Evolutionary conservation across 2,797 vertebrate species (phyloP), one percentile per base, ranked within the genome.

Genomic region (Cossypha heuglini): DNA sequence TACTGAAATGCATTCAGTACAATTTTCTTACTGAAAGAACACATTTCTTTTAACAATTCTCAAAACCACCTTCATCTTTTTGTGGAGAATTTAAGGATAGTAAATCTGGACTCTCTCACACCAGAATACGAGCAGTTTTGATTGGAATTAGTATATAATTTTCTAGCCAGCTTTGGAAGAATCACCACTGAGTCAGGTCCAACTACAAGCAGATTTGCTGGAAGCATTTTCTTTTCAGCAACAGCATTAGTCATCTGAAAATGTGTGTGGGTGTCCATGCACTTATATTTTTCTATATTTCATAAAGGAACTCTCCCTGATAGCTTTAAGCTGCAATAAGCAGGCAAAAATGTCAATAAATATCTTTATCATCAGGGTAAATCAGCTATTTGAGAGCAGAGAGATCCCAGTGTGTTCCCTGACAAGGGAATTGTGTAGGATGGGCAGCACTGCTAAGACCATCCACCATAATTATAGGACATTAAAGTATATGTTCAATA

Each of bases 161-260:
- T 83, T 77, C 77, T 64, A 69, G 71, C 29, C 38, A 91, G 45
- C 28, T 88, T 87, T 73, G 52, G 59, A 90, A 71, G 42, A 84
- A 77, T 43, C 67, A 74, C 45, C 52, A 73, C 11, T 61, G 59
- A 75, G 9, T 68, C 17, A 59, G 31, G 37, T 81, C 75, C 81
- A 86, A 69, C 40, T 83, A 57, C n/a, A 89, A 71, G 55, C n/a
- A 87, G 28, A 84, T 82, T 85, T 82, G 33, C 51, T 88, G 87
- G 82, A 96, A 83, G 26, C 25, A 35, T 66, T 91, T 96, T 61
- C 62, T 61, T 86, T 73, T 76, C 73, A 78, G 54, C 54, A 93
- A 69, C 42, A 90, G 33, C 8, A 72, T 14, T 17, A 91, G 14
- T 77, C 5, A 57, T 78, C 46, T 88, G 64, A 75, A 88, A 68